Base-by-base conservation (phyloP, 2,888 invertebrate genomes). In the Leptopilina myrica region DNA sequence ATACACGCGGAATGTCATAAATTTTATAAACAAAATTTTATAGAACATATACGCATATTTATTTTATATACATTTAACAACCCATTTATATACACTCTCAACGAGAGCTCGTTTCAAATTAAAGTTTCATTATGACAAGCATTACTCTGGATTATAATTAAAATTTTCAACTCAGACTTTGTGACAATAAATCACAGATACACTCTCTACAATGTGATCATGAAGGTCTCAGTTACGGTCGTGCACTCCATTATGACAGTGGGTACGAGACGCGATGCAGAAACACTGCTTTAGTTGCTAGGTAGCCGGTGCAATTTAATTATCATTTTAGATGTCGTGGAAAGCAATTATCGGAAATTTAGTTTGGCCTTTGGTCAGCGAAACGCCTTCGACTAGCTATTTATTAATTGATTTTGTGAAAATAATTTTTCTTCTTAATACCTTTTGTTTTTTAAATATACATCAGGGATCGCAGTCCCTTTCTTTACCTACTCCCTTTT, bases 261-360 rank as follows among this genome's bases (percentile, higher is more conserved):
- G 11, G 46, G 12, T 46, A 67, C 26, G 49, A 53, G 12, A 46
- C 15, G 59, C 15, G 59, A 59, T 67, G 43, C 11, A 67, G 59
- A 67, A 15, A 49, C 49, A 26, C 46, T 69, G 73, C 78, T 81
- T 62, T 78, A 65, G 64, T 66, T 78, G 65, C 81, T 81, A 79
- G 78, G 76, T 78, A 84, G 84, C 84, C 85, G 84, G 49, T 49
- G 86, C 86, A 89, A 90, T 91, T 90, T 89, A 89, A 91, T 90
- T 91, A 91, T 89, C 87, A 90, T 90, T 90, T 91, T 89, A 90
- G 88, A 86, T 86, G 85, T 84, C 83, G 88, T 85, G 87, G 87
- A 89, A 90, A 90, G 90, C 88, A 90, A 90, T 90, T 90, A 91
- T 90, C 86, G 90, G 89, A 89, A 90, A 91, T 88, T 88, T 87